These are phyloP conservation scores for Corythoichthys intestinalis DNA, from an alignment of 2,113 vertebrate species.

Conservation along the genomic window DNA sequence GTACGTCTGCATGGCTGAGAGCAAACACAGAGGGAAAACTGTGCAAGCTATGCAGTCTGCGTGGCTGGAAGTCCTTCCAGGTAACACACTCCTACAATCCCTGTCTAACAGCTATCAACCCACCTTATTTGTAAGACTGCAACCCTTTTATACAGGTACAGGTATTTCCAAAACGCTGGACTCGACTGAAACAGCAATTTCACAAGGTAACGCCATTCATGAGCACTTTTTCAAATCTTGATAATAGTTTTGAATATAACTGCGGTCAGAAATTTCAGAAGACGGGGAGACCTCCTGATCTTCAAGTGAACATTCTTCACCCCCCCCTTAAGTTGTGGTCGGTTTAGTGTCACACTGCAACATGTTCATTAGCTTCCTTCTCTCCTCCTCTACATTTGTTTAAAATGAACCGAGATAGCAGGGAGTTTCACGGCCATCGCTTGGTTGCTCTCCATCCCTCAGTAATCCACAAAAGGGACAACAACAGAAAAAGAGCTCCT, in stretches of 20 bases:
- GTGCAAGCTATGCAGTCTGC: constrained; percentile 85
- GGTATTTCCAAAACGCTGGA: constrained; percentile 36
- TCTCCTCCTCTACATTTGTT: constrained; percentile 34
- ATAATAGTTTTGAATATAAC: not conserved
- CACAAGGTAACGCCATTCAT: constrained; percentile 39
- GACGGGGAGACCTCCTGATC: constrained; percentile 26
- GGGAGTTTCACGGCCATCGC: constrained; percentile 30
- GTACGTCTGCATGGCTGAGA: constrained; percentile 88
- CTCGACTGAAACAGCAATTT: constrained; percentile 17
- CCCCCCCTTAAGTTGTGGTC: constrained; percentile 28
- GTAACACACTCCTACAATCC: constrained; percentile 53
- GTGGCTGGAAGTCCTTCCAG: constrained; percentile 87
- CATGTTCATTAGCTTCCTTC: constrained; percentile 63
- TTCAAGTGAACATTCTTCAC: constrained; percentile 49
- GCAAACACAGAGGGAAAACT: constrained; percentile 74
- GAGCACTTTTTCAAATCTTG: not conserved
- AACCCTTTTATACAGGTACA: constrained; percentile 29
- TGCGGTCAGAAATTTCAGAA: not conserved
- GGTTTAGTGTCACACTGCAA: constrained; percentile 45
- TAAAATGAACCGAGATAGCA: constrained; percentile 11
- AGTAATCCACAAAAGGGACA: constrained; percentile 40
- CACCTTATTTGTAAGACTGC: not conserved
- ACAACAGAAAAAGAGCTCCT: constrained; percentile 27
- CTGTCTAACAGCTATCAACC: not conserved
- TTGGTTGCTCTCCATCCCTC: constrained; percentile 41